A percentile compares a stretch with the other conserved stretches of the same genome.
phyloP scores from a whole-genome alignment of 2,113 vertebrate species.

The Hemichromis elongatus region DNA sequence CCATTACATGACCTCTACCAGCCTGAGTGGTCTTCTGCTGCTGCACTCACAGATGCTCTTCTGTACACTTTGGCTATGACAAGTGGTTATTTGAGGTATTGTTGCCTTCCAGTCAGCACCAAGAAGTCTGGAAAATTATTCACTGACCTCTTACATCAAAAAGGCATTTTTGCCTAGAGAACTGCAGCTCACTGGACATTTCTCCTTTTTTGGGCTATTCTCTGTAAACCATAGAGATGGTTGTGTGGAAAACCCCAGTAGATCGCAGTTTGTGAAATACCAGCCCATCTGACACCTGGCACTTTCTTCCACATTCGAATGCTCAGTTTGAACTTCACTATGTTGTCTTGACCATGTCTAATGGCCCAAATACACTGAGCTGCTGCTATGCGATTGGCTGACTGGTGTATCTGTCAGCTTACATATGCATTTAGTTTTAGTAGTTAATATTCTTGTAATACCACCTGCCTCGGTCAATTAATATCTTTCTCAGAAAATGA shows the following conservation, averaged over 20 bases:
- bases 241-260: background rate
- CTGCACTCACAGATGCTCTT: no score
- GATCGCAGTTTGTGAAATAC: background rate
- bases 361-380: no score
- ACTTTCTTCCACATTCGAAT: no score
- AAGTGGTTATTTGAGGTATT: background rate
- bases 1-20: background rate
- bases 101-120: no score
- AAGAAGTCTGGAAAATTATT: no score
- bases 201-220: background rate
- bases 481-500: background rate
- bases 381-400: no score
- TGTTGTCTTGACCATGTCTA: no score
- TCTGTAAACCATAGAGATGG: fast-evolving
- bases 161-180: background rate
- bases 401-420: no score
- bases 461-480: background rate
- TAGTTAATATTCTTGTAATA: background rate
- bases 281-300: background rate
- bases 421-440: background rate
- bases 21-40: no score
- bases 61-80: no score
- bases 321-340: no score
- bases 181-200: background rate
- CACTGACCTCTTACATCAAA: no score